Base-by-base conservation (phyloP, 2,888 invertebrate genomes). In the Sipunculus nudus region DNA sequence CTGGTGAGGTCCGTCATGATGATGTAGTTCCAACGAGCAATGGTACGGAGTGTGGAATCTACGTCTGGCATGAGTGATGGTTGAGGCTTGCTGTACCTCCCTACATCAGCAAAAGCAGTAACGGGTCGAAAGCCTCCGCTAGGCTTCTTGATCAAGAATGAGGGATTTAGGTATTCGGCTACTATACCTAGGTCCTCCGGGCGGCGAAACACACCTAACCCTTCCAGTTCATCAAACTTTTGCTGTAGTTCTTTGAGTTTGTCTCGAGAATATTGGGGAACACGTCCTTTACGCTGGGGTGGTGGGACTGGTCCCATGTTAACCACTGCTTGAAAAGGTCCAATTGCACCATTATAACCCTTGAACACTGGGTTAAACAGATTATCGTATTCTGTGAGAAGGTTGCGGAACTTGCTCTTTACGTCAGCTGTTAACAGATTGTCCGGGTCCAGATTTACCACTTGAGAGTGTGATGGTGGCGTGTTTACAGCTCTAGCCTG, bases 81-180 rank as follows among this genome's bases (percentile, higher is more conserved):
- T 52, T 66, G 67, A 0, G 73, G 71, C 45, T 71, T 73, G 35
- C 63, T 67, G 55, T 73, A 71, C 5, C 64, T 28, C 3, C 69
- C 69, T 16, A 70, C 65, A 40, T 67, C 70, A 3, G 53, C 58
- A 32, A 71, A 70, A 1, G 70, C 65, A 4, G 71, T 71, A 21
- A 70, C 71, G 8, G 71, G 52, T 13, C 70, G 54, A 49, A 52
- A 63, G 23, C 59, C 63, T 13, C 72, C 29, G 23, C 26, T n/a
- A 4, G 28, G 43, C 48, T 71, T 71, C 46, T 67, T 70, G 2
- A 72, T 62, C 16, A 73, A 59, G 45, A 73, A 72, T 6, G 67
- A 68, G 0, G 70, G 71, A 43, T 68, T 72, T 10, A 71, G 40
- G 40, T 74, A 70, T 31, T 74, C 71, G 3, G 64, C 65, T 8